Conservation (phyloP, 2,797 vertebrate genomes). For the Euphonia xanthogaster region DNA sequence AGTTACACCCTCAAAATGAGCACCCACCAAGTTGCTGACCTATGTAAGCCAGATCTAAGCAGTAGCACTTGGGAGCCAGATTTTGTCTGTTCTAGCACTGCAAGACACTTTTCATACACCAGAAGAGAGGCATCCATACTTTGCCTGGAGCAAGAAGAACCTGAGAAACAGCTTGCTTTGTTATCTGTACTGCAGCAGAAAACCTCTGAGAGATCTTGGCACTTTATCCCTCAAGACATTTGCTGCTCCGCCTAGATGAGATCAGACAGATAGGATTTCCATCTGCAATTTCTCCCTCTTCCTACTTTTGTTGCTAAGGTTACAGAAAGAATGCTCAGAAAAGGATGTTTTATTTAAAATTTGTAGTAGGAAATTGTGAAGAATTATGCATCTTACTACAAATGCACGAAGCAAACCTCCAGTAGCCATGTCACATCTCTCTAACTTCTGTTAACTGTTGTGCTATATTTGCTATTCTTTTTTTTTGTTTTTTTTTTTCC, state of each 20-base stretch:
- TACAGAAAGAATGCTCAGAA: not conserved
- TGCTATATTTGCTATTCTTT: not conserved
- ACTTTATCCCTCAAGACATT: not conserved
- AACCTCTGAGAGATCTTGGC: not conserved
- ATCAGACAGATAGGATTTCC: not conserved
- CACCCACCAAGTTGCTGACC: not conserved
- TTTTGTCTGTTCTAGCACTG: not conserved
- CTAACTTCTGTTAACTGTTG: not conserved
- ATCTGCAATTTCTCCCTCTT: not conserved
- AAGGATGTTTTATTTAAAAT: not conserved
- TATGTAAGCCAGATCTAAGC: not conserved
- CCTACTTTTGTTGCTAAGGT: not conserved
- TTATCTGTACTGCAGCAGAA: not conserved
- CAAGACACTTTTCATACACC: not conserved
- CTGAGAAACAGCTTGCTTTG: not conserved
- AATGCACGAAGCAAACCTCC: not conserved
- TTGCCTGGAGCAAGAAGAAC: not conserved
- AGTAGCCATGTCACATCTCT: not conserved
- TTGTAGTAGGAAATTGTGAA: not conserved
- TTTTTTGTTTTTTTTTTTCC: rapidly evolving
- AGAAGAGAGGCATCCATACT: not conserved
- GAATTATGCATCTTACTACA: not conserved
- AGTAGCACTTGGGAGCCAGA: not conserved
- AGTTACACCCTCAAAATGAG: not conserved
- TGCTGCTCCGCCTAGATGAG: not conserved